Conservation (phyloP, 2,888 invertebrate species). For the Drosophila quinaria region DNA sequence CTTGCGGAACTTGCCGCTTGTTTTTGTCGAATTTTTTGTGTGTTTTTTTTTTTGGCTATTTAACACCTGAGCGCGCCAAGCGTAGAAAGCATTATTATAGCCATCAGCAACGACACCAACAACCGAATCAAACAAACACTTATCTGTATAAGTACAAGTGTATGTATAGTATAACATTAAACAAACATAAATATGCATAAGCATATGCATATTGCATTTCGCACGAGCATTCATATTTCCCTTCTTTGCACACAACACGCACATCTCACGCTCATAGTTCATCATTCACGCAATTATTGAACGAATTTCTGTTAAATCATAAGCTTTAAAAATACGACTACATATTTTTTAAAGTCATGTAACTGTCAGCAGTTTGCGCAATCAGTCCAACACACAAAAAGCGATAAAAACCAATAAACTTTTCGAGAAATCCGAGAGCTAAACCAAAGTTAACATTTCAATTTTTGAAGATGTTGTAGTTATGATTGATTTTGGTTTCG, state of each 20-base stretch:
- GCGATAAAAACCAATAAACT: slow-evolving; percentile 36
- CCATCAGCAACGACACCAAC: slow-evolving; percentile 28
- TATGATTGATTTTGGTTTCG: slow-evolving; percentile 70
- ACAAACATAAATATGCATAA: slow-evolving; percentile 30
- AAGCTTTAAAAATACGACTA: slow-evolving; percentile 51
- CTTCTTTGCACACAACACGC: slow-evolving; percentile 47
- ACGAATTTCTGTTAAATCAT: slow-evolving; percentile 76
- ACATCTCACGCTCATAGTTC: slow-evolving; percentile 50
- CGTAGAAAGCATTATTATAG: slow-evolving; percentile 42
- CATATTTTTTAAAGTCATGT: slow-evolving; percentile 60
- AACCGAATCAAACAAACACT: slow-evolving; percentile 24
- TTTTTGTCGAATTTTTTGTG: slow-evolving; percentile 5
- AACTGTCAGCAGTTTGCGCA: slow-evolving; percentile 65
- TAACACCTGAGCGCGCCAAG: slow-evolving; percentile 72
- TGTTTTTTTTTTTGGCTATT: slow-evolving; percentile 45
- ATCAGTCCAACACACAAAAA: slow-evolving; percentile 20
- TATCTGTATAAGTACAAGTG: slow-evolving; percentile 22
- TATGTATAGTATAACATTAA: slow-evolving; percentile 25
- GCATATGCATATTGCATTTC: slow-evolving; percentile 58
- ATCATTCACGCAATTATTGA: slow-evolving; percentile 75
- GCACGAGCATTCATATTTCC: slow-evolving; percentile 47
- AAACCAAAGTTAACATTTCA: slow-evolving; percentile 64
- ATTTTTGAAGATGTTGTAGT: slow-evolving; percentile 45
- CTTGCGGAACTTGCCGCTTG: slow-evolving; percentile 69
- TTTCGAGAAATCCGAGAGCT: slow-evolving; percentile 48